phyloP scores from a whole-genome alignment of 2,888 invertebrate genomes.

The Drosophila conformis region DNA sequence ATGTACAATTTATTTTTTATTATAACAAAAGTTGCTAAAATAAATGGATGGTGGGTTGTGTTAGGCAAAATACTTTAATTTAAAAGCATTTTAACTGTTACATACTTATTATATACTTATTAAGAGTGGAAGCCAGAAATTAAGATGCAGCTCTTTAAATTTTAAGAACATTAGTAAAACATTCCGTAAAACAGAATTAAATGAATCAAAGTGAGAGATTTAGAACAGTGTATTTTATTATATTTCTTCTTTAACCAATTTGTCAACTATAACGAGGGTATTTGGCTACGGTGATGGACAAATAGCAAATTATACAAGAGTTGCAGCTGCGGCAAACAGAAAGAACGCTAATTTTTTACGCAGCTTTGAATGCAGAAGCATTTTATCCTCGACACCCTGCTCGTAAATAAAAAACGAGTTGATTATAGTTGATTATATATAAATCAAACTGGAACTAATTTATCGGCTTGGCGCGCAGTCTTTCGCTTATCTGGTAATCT shows the following conservation, averaged over 20 bases:
- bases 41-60: too few relatives aligned
- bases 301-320: neutral
- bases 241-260: neutral
- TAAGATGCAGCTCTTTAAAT: neutral
- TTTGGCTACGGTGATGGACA: slow-evolving; percentile 1
- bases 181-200: neutral
- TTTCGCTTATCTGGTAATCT: neutral
- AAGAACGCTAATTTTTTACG: slow-evolving; percentile 71
- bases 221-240: neutral
- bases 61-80: neutral
- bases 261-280: neutral
- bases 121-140: neutral
- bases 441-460: neutral
- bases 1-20: neutral
- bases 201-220: neutral
- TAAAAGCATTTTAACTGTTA: neutral
- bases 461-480: neutral
- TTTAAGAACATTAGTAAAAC: neutral
- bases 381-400: neutral
- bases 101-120: neutral
- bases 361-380: slow-evolving; percentile 59
- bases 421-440: neutral
- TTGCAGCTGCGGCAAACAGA: slow-evolving; percentile 32
- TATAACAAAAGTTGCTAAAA: neutral
- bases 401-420: too few relatives aligned